Conservation (phyloP, 2,888 invertebrate genomes). For the Priocnemis perturbator region DNA sequence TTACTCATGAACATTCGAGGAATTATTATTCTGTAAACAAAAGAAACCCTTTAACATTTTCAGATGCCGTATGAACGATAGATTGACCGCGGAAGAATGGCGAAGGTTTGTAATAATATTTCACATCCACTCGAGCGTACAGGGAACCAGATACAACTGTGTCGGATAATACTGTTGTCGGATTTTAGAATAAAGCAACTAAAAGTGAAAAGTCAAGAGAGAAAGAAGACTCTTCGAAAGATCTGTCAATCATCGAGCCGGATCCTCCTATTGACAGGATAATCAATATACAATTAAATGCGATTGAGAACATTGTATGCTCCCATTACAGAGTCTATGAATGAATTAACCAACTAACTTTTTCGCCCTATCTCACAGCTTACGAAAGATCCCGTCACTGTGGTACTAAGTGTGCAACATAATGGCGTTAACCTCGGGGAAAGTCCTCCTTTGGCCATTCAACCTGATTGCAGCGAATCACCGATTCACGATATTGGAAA, state of each 20-base stretch:
- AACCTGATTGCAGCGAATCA: conserved; percentile 42
- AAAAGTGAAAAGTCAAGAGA: too few species aligned
- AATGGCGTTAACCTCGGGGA: conserved; percentile 53
- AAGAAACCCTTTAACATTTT: too few species aligned
- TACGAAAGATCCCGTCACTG: conserved; percentile 30
- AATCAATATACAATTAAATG: conserved; percentile 51
- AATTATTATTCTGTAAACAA: too few species aligned
- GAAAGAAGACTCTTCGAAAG: too few species aligned
- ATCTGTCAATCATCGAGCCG: not conserved
- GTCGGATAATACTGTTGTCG: too few species aligned
- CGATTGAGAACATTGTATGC: conserved; percentile 64
- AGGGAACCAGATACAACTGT: not conserved
- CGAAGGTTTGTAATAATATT: too few species aligned
- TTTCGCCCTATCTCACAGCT: conserved; percentile 29
- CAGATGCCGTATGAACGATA: too few species aligned
- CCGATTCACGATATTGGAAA: conserved; percentile 41
- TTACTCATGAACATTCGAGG: too few species aligned
- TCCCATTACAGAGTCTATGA: not conserved
- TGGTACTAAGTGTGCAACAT: conserved; percentile 56
- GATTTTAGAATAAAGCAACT: too few species aligned
- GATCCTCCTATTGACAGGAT: conserved; percentile 20
- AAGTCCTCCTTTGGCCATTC: conserved; percentile 46
- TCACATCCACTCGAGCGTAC: too few species aligned
- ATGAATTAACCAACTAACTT: not conserved
- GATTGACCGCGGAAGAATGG: too few species aligned